Percentiles rank a stretch among this genome's conserved stretches.
These are phyloP conservation scores for Leuciscus waleckii DNA, from an alignment of 2,797 vertebrate species.

Conservation along the genomic window DNA sequence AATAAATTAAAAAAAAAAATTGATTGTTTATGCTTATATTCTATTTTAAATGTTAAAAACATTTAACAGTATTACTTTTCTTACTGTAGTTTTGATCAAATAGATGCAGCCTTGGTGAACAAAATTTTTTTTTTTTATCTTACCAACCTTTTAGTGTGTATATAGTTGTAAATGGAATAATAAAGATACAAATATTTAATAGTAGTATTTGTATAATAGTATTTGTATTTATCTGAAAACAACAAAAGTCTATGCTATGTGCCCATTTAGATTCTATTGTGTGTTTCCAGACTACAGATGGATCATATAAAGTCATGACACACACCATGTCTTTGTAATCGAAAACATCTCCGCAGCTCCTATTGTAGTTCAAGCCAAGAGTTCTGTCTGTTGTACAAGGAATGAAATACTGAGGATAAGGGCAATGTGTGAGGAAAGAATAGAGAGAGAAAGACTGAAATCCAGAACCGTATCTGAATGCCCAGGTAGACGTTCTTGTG, in stretches of 20 bases:
- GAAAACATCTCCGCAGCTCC: constrained; percentile 6
- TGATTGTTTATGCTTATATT: too few relatives aligned
- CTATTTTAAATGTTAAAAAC: not conserved
- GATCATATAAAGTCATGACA: constrained; percentile 17
- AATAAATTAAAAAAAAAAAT: too few relatives aligned
- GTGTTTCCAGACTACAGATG: not conserved
- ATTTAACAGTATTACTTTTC: not conserved
- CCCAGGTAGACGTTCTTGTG: not conserved
- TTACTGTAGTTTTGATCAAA: not conserved
- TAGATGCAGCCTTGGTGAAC: not conserved
- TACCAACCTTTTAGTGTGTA: not conserved
- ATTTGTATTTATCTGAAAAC: not conserved
- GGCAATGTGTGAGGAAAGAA: not conserved
- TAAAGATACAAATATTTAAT: not conserved
- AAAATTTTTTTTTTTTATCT: not conserved
- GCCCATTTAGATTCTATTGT: not conserved
- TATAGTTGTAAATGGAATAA: not conserved
- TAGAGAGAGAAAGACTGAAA: not conserved
- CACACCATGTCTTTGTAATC: constrained; percentile 17
- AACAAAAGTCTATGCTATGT: not conserved
- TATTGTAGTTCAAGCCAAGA: constrained; percentile 42
- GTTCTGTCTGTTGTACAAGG: not conserved
- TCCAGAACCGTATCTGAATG: not conserved
- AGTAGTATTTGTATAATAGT: not conserved
- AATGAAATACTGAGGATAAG: constrained; percentile 4